A percentile compares a stretch with the other conserved stretches of the same genome.
phyloP scores from a whole-genome alignment of 2,797 vertebrate genomes.

The Phrynocephalus vlangalii region DNA sequence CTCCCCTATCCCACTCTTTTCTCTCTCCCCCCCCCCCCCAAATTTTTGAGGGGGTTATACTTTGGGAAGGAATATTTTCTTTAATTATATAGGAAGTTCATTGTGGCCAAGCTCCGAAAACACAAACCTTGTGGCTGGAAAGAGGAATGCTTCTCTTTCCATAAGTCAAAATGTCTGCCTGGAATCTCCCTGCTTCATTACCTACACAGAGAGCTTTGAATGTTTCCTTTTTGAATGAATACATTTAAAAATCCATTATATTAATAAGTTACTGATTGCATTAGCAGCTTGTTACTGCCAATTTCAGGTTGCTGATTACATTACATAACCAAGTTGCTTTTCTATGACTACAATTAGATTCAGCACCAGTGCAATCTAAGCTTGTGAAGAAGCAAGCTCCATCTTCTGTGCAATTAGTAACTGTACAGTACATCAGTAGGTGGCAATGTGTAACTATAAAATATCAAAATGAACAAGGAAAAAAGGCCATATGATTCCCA shows the following conservation, averaged over 20 bases:
- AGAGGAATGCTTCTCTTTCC: background rate
- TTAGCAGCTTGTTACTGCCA: background rate
- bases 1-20: background rate
- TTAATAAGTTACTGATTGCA: too few species aligned
- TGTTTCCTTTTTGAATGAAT: background rate
- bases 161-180: background rate
- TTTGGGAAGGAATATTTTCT: background rate
- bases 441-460: constrained; percentile 15
- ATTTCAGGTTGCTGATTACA: background rate
- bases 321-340: background rate
- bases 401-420: background rate
- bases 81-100: background rate
- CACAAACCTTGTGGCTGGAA: background rate
- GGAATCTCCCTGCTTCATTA: background rate
- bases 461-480: background rate
- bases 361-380: background rate
- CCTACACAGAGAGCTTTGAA: background rate
- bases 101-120: background rate
- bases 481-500: too few species aligned
- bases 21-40: too few species aligned
- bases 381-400: background rate
- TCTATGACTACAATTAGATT: background rate
- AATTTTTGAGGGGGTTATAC: background rate
- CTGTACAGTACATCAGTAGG: background rate
- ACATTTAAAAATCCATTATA: too few species aligned